phyloP scores from a whole-genome alignment of 92 coral and sea anemone species.

The Siderastrea radians region DNA sequence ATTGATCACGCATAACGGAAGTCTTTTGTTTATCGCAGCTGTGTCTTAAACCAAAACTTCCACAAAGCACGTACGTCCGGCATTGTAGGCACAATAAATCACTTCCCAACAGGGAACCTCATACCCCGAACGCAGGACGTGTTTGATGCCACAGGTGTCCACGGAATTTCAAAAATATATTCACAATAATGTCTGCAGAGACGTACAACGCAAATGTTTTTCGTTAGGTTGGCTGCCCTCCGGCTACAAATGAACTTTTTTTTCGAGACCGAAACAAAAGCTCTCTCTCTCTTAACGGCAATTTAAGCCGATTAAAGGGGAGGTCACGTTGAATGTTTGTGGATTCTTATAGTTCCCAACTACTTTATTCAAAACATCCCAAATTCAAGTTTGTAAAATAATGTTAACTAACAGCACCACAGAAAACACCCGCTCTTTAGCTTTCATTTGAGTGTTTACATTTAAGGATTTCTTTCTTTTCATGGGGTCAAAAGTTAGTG shows the following conservation, averaged over 20 bases:
- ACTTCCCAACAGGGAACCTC: not conserved
- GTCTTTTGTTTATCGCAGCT: not conserved
- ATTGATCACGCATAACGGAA: slow-evolving; percentile 4
- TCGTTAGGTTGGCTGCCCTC: not conserved
- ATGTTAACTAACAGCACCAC: too few relatives aligned
- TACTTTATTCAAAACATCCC: not conserved
- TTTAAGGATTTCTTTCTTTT: too few relatives aligned
- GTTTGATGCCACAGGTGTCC: not conserved
- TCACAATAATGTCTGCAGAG: not conserved
- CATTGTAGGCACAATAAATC: too few relatives aligned
- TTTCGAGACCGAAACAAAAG: not conserved
- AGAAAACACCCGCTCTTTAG: not conserved
- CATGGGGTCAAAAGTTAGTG: too few relatives aligned
- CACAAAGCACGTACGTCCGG: not conserved
- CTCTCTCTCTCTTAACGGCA: not conserved
- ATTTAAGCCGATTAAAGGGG: not conserved
- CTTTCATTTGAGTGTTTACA: not conserved
- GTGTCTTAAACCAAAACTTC: not conserved
- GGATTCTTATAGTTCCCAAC: not conserved
- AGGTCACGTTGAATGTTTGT: not conserved
- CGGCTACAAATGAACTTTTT: not conserved
- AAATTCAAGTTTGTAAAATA: not conserved
- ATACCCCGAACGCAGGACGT: not conserved
- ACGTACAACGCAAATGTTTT: not conserved
- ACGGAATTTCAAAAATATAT: not conserved